Evolutionary conservation across 2,888 invertebrate genomes (phyloP).

Genomic region (Euclidia mi): DNA sequence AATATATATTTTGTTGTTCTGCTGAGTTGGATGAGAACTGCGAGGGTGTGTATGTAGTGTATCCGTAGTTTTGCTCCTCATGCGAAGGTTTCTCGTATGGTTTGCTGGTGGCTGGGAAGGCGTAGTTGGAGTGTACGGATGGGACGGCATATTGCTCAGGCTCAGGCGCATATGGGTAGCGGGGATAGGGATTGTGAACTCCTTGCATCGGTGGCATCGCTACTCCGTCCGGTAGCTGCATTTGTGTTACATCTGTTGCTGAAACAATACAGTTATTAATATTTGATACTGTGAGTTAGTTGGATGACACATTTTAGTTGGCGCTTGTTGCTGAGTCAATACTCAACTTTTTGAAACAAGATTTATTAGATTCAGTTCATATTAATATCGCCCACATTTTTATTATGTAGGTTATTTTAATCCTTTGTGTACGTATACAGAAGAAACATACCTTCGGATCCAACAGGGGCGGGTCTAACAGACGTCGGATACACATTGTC

Average conservation of each 20-base stretch:
- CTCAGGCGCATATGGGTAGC: conserved; percentile 73
- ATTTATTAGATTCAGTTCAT: too few species aligned
- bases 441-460: conserved; percentile 90
- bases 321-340: too few species aligned
- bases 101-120: conserved; percentile 67
- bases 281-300: too few species aligned
- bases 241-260: conserved; percentile 78
- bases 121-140: conserved; percentile 68
- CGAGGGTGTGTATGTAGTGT: conserved; percentile 77
- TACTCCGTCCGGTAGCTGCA: conserved; percentile 81
- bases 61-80: conserved; percentile 71
- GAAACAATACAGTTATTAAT: conserved; percentile 57
- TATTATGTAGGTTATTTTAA: too few species aligned
- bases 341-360: too few species aligned
- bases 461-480: conserved; percentile 92
- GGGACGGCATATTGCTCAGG: conserved; percentile 65
- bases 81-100: conserved; percentile 66
- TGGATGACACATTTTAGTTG: too few species aligned
- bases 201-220: conserved; percentile 69
- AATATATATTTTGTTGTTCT: conserved; percentile 71
- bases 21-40: conserved; percentile 71
- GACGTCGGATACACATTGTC: conserved; percentile 90
- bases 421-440: too few species aligned
- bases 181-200: conserved; percentile 69
- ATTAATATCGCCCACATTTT: too few species aligned